Base-by-base conservation (phyloP, 2,797 vertebrate species). In the Valencia hispanica region DNA sequence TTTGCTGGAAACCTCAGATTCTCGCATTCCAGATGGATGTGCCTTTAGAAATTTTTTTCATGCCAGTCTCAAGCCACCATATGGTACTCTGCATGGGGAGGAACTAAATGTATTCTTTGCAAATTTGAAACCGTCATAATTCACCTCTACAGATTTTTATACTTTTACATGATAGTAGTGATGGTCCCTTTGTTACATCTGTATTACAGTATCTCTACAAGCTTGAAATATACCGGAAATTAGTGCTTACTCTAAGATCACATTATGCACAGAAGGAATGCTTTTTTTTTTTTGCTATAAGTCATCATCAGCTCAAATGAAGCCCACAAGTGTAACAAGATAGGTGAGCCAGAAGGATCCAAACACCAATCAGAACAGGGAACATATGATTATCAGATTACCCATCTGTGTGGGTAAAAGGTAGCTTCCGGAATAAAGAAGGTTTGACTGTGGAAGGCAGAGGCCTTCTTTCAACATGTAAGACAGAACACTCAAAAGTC, bases 1-100 rank as follows among this genome's bases (percentile, higher is more conserved):
- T 81, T 43, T 45, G 53, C 71, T 81, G 63, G 70, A 66, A 78
- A 73, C 76, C 36, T 66, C 63, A 74, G 66, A 71, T 79, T 72
- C 77, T 79, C 15, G 0, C 83, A 86, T 77, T 82, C 66, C 73
- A 87, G 48, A 79, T 43, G 69, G 34, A 74, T 79, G 70, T 72
- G 69, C 61, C 51, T 79, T 80, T 75, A 85, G 70, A 57, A 84
- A 82, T 78, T 36, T 51, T 9, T 55, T 41, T 78, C 30, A 55
- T 70, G 18, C 68, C 53, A 63, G 39, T 48, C 18, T 68, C 27
- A 11, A 73, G 43, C 51, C 41, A 32, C 57, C 48, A 41, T 75
- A 22, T 68, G 15, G 51, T 84, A 12, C 59, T 47, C 22, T 32
- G 15, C 57, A 59, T 34, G 32, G 43, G 59, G 36, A 41, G 69